phyloP scores from a whole-genome alignment of 1,140 invertebrate genomes.

The Trichomalopsis sarcophagae region DNA sequence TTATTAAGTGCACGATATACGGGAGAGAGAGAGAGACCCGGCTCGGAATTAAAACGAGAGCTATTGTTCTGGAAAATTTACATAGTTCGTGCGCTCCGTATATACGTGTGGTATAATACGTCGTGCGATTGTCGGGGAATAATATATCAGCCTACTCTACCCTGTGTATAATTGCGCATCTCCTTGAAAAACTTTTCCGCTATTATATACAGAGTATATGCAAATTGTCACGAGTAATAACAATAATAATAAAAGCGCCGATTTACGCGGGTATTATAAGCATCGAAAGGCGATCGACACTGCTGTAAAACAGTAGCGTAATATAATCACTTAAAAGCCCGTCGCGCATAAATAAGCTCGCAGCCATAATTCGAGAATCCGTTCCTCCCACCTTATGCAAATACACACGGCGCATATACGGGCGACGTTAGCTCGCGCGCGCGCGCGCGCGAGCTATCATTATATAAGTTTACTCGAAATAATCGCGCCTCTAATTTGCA shows the following conservation, averaged over 20 bases:
- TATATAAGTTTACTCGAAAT: conserved; percentile 19
- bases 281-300: background rate
- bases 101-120: background rate
- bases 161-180: background rate
- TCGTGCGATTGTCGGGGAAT: background rate
- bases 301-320: background rate
- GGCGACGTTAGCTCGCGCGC: background rate
- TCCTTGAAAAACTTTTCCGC: background rate
- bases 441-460: conserved; percentile 11
- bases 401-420: background rate
- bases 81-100: background rate
- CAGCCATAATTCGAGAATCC: conserved; percentile 19
- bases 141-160: background rate
- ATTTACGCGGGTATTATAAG: background rate
- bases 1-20: conserved; percentile 55
- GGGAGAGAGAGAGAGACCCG: background rate
- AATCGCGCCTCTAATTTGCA: conserved; percentile 40
- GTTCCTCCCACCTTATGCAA: conserved; percentile 3
- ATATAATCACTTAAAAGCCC: conserved; percentile 14
- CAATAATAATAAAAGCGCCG: background rate
- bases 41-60: conserved; percentile 51
- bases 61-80: conserved; percentile 37
- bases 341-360: background rate
- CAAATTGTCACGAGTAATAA: background rate
- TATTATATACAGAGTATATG: background rate